Base-by-base conservation (phyloP, 2,888 invertebrate genomes). In the Melanchra persicariae region DNA sequence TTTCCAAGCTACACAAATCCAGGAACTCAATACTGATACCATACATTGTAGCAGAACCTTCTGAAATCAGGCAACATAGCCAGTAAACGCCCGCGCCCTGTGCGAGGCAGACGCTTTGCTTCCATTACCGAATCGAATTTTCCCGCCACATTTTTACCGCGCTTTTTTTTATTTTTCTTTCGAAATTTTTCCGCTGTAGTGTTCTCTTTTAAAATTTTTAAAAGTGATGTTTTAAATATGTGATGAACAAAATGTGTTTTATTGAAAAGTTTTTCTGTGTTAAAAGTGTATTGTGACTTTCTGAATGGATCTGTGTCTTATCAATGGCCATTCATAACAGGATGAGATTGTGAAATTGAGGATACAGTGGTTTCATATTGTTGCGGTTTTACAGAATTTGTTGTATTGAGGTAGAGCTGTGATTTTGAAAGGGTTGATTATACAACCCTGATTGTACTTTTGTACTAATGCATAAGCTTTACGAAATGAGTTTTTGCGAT, bases 51-150 rank as follows among this genome's bases (percentile, higher is more conserved):
- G 37, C 61, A 61, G 59, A 68, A 62, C 70, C 63, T 40, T 52
- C 40, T 58, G 70, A 67, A 76, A 67, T 79, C 61, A 81, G 81
- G 79, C 78, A 64, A 61, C 61, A 70, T 75, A 49, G 77, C 66
- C 83, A 88, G 88, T 88, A 62, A 66, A 69, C 83, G 87, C 79
- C 74, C 76, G 78, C 74, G 59, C 64, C 61, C 68, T 69, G 75
- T 51, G 78, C 73, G 80, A 84, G 83, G 62, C 76, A 82, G 85
- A 76, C 89, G 88, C n/a, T 70, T 40, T 59, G 80, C 83, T 84
- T 79, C 61, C 67, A 74, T 78, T 70, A 68, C 57, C 24, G 55
- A 75, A 67, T 74, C 71, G 57, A 73, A 87, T 81, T 84, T 79
- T 80, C 75, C 72, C 82, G 82, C 76, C 68, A 67, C 30, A 55